Percentiles rank a stretch among this genome's conserved stretches.
phyloP scores from a whole-genome alignment of 2,113 vertebrate genomes.

The Pipra filicauda region DNA sequence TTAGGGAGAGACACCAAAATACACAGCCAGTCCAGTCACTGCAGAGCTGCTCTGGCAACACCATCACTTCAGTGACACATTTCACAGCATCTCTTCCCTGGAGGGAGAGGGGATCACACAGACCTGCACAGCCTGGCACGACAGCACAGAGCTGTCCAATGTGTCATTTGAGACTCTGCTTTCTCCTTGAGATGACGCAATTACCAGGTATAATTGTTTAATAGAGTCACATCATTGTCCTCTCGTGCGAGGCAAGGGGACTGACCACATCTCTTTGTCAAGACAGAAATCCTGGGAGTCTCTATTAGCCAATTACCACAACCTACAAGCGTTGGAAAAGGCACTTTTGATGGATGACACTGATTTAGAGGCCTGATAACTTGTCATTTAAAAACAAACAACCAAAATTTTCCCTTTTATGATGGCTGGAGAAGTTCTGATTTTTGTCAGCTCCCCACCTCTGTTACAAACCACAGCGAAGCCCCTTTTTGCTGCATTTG shows the following conservation, averaged over 20 bases:
- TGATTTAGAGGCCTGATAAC: not conserved
- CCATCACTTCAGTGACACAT: not conserved
- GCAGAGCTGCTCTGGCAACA: not conserved
- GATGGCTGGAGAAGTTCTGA: not conserved
- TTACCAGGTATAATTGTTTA: slow-evolving; percentile 71
- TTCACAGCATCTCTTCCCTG: not conserved
- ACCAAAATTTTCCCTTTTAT: not conserved
- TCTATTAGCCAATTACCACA: not conserved
- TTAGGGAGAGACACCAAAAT: not conserved
- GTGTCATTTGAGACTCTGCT: slow-evolving; percentile 33
- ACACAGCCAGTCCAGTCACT: not conserved
- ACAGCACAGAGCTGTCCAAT: not conserved
- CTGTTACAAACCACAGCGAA: not conserved
- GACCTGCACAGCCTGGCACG: not conserved
- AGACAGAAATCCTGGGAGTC: slow-evolving; percentile 7
- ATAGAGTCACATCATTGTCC: slow-evolving; percentile 56
- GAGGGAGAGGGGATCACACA: not conserved
- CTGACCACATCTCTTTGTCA: slow-evolving; percentile 53
- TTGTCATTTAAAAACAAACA: not conserved
- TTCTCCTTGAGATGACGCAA: slow-evolving; percentile 60
- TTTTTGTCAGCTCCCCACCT: not conserved
- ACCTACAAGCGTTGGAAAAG: not conserved
- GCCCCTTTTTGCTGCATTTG: not conserved
- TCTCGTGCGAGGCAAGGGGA: not conserved
- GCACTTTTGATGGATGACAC: not conserved